Conservation (phyloP, 23 tunicate species). For the Halocynthia roretzi region DNA sequence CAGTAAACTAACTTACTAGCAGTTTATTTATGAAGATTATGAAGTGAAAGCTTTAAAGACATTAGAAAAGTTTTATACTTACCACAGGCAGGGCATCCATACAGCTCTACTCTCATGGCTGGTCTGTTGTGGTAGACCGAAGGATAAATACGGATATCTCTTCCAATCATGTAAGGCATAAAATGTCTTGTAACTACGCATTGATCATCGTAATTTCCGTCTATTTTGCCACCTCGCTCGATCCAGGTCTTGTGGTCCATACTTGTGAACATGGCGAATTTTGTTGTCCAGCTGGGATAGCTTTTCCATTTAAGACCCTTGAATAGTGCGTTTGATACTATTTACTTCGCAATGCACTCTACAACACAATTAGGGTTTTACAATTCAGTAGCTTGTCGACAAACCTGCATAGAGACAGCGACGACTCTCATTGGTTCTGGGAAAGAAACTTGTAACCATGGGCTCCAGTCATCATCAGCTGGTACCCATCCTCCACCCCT, state of each 20-base stretch:
- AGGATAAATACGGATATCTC: conserved; percentile 24
- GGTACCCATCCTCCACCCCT: conserved; percentile 37
- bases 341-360: background rate
- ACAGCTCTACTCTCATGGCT: conserved; percentile 32
- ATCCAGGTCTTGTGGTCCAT: conserved; percentile 15
- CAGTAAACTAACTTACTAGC: no score
- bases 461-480: conserved; percentile 28
- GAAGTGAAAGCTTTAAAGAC: no score
- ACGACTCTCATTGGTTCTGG: conserved; percentile 16
- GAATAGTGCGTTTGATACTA: background rate
- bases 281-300: conserved; percentile 12
- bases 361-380: background rate
- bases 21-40: no score
- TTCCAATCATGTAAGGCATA: conserved; percentile 11
- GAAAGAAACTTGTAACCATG: conserved; percentile 34
- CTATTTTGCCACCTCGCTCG: background rate
- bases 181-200: conserved; percentile 9
- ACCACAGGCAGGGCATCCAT: conserved; percentile 39
- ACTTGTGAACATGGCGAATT: conserved; percentile 22
- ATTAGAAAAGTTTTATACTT: background rate
- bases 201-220: conserved; percentile 21
- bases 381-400: background rate
- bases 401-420: conserved; percentile 23
- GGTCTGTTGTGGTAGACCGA: conserved; percentile 16
- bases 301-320: conserved; percentile 1